Evolutionary conservation across 2,888 invertebrate species (phyloP).

Genomic region (Tetragonisca angustula): DNA sequence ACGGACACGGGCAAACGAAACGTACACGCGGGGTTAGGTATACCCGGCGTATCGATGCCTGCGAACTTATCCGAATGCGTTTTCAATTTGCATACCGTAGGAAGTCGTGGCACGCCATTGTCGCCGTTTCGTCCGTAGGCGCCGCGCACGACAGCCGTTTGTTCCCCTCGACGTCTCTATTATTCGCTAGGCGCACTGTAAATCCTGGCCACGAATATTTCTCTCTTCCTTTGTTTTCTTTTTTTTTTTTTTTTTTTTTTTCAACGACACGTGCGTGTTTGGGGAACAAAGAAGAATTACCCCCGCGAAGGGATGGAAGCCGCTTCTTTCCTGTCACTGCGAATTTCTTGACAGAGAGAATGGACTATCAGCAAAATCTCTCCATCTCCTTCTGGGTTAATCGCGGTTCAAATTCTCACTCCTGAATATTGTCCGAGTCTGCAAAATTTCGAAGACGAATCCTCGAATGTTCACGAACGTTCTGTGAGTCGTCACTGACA

Average conservation of each 20-base stretch:
- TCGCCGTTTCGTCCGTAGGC: conserved; percentile 37
- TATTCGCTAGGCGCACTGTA: conserved; percentile 35
- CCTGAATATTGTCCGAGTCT: too few relatives aligned
- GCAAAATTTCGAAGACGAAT: too few relatives aligned
- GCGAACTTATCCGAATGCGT: conserved; percentile 37
- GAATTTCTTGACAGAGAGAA: neutral
- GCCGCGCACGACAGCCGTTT: conserved; percentile 19
- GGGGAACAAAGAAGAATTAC: conserved; percentile 9
- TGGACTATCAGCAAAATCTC: neutral
- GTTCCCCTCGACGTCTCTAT: conserved; percentile 46
- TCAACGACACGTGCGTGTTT: neutral
- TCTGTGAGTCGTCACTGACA: too few relatives aligned
- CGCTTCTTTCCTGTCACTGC: neutral
- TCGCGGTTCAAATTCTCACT: too few relatives aligned
- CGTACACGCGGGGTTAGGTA: neutral
- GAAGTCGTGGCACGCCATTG: conserved; percentile 36
- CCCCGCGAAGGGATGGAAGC: neutral
- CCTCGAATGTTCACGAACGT: too few relatives aligned
- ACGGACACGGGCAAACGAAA: neutral
- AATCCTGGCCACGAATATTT: conserved; percentile 12
- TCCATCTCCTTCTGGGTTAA: too few relatives aligned
- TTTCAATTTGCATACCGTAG: conserved; percentile 55
- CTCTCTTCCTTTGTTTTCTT: neutral
- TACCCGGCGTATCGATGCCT: conserved; percentile 27
- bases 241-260: neutral